phyloP scores from a whole-genome alignment of 2,113 vertebrate genomes.

The Muntiacus muntjak region DNA sequence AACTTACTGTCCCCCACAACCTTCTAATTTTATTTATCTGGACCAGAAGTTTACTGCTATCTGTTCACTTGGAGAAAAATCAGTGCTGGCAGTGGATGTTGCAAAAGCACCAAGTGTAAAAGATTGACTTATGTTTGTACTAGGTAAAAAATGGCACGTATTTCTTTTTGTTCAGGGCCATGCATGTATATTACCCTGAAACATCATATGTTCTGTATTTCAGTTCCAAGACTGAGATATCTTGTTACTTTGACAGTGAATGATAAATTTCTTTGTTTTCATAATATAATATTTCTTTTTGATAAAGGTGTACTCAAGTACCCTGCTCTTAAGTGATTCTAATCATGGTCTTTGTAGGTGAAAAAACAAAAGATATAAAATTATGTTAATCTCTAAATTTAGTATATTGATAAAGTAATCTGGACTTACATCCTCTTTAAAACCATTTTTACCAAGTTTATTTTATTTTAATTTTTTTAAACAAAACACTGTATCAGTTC shows the following conservation, averaged over 20 bases:
- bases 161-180: slow-evolving; percentile 58
- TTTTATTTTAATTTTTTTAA: slow-evolving; percentile 81
- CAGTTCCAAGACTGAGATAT: slow-evolving; percentile 50
- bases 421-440: slow-evolving; percentile 59
- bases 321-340: slow-evolving; percentile 66
- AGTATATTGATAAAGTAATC: slow-evolving; percentile 30
- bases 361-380: neutral
- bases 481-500: slow-evolving; percentile 87
- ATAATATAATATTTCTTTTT: neutral
- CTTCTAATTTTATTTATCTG: slow-evolving; percentile 63
- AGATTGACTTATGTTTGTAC: slow-evolving; percentile 25
- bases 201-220: slow-evolving; percentile 62
- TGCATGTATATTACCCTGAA: slow-evolving; percentile 52
- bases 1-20: slow-evolving; percentile 57
- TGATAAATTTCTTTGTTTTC: slow-evolving; percentile 25
- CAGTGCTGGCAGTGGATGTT: slow-evolving; percentile 73
- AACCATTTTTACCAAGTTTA: slow-evolving; percentile 59
- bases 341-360: slow-evolving; percentile 56
- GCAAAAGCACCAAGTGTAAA: slow-evolving; percentile 63
- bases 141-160: neutral
- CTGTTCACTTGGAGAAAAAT: slow-evolving; percentile 68
- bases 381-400: slow-evolving; percentile 68
- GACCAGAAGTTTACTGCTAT: slow-evolving; percentile 59
- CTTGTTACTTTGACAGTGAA: slow-evolving; percentile 62
- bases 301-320: slow-evolving; percentile 58